phyloP scores from a whole-genome alignment of 2,888 invertebrate species.

The Mayetiola destructor region DNA sequence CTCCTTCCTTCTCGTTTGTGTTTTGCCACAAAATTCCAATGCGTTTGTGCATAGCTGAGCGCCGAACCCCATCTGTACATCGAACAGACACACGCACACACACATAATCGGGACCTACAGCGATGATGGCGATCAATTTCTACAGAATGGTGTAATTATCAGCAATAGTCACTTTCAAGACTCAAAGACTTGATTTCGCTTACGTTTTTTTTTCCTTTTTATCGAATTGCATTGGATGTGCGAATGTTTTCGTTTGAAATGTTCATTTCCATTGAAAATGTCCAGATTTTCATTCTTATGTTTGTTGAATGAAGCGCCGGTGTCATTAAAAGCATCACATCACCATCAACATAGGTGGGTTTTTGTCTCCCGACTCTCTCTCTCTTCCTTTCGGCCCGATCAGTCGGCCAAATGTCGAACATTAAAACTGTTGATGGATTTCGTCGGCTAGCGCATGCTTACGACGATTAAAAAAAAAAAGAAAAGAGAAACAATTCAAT shows the following conservation, averaged over 20 bases:
- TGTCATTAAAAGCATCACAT: not conserved
- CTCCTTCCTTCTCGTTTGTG: too few species aligned
- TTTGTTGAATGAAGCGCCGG: slow-evolving; percentile 9
- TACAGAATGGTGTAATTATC: slow-evolving; percentile 10
- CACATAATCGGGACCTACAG: slow-evolving; percentile 12
- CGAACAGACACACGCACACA: too few species aligned
- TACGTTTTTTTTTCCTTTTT: too few species aligned
- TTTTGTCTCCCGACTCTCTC: not conserved
- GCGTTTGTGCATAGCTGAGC: not conserved
- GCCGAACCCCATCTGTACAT: too few species aligned
- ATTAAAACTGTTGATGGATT: not conserved
- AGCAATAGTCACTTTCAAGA: not conserved
- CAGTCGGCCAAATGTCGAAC: not conserved
- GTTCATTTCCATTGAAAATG: not conserved
- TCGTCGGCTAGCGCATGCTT: not conserved
- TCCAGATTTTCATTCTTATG: not conserved
- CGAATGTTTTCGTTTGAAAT: slow-evolving; percentile 8
- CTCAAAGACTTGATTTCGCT: too few species aligned
- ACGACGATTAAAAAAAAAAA: not conserved
- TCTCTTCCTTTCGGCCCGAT: not conserved
- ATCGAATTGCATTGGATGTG: not conserved
- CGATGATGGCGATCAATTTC: not conserved
- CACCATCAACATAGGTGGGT: not conserved
- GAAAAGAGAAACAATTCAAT: too few species aligned
- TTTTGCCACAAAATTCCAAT: not conserved